Base-by-base conservation (phyloP, 1,140 invertebrate species). In the Lysiphlebus fabarum region DNA sequence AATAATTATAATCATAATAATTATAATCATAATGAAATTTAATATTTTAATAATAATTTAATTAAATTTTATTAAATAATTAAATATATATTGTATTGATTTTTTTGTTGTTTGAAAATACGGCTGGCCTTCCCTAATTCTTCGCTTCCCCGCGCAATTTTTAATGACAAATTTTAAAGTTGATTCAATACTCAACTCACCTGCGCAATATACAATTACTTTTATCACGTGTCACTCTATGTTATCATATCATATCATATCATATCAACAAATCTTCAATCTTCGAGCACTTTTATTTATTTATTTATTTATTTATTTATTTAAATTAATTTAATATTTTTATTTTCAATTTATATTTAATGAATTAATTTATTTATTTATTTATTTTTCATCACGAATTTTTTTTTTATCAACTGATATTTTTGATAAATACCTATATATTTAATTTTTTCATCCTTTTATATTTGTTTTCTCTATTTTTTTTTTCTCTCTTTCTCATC, bases 141-240 rank as follows among this genome's bases (percentile, higher is more conserved):
- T 73, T 77, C 73, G 74, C 76, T 78, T 79, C 76, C 77, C 77
- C 77, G 77, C 76, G 75, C 75, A 78, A 78, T 75, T 69, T 72
- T 72, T 56, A 53, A 17, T 3, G 74, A 60, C 73, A 70, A 68
- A 74, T 67, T 76, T 48, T 17, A 58, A 77, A 78, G 75, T 73
- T 79, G 77, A 79, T 66, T 78, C 76, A 79, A 79, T 75, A 77
- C 75, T 79, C 73, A 79, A 79, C 77, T 78, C 77, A 79, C 77
- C 76, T 78, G 77, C 72, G 71, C 72, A 75, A 78, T 71, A 76
- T 70, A 79, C 77, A 72, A 75, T 61, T 71, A 76, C 72, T 67
- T 72, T 66, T 72, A 69, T 12, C 17, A 17, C 17, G 17, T 17
- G 17, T 56, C 11, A 45, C 38, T 53, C n/a, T n/a, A n/a, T n/a